Conservation (phyloP, 2,888 invertebrate species). For the Loripinus fragilis region DNA sequence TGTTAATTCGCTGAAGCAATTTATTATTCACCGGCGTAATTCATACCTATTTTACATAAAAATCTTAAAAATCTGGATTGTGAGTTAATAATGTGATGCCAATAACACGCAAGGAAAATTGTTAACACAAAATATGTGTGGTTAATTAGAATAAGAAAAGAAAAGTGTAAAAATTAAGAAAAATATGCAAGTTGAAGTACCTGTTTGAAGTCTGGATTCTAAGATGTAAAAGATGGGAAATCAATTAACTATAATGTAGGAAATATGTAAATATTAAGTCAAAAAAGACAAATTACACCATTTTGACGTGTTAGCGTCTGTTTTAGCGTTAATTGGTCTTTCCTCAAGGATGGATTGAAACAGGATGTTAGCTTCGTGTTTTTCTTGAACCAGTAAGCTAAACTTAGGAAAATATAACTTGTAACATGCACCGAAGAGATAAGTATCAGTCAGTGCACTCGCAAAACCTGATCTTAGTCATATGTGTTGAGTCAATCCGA, state of each 20-base stretch:
- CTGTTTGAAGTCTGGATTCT: background rate
- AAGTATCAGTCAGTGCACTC: no score
- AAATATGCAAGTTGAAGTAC: no score
- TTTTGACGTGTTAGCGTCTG: slow-evolving; percentile 9
- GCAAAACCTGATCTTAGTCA: no score
- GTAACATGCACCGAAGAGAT: no score
- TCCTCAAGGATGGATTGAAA: background rate
- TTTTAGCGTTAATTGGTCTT: slow-evolving; percentile 7
- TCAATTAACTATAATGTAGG: slow-evolving; percentile 7
- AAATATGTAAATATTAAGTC: slow-evolving; percentile 10
- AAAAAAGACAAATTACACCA: slow-evolving; percentile 17
- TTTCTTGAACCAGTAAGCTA: slow-evolving; percentile 7
- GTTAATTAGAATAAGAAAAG: slow-evolving; percentile 11
- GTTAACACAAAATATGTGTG: background rate
- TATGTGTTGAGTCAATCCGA: no score
- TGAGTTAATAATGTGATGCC: background rate
- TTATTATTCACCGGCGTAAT: no score
- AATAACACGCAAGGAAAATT: background rate
- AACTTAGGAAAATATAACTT: no score
- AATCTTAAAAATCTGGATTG: background rate
- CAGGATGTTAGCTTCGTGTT: background rate
- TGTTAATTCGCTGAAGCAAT: slow-evolving; percentile 8
- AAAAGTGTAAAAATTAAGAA: background rate
- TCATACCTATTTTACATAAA: no score
- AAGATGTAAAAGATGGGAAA: slow-evolving; percentile 6